These are phyloP conservation scores for Porites lobata DNA, from an alignment of 92 coral and sea anemone species.

Conservation along the genomic window DNA sequence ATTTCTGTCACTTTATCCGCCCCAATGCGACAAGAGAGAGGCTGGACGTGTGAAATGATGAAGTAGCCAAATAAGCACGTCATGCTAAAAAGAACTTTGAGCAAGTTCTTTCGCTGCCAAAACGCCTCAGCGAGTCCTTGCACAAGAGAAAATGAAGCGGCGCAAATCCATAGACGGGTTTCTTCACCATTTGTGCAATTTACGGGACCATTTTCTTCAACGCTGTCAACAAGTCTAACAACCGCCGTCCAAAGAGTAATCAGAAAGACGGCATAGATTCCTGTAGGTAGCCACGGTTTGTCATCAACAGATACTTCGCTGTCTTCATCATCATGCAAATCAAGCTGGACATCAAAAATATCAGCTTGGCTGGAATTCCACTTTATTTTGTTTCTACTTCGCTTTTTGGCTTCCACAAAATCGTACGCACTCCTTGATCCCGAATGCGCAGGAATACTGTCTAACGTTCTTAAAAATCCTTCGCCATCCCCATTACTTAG, in stretches of 20 bases:
- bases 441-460: slow-evolving; percentile 59
- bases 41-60: slow-evolving; percentile 78
- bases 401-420: slow-evolving; percentile 62
- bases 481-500: slow-evolving; percentile 48
- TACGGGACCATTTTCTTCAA: slow-evolving; percentile 82
- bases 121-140: slow-evolving; percentile 82
- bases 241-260: slow-evolving; percentile 89
- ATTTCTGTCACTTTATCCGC: slow-evolving; percentile 68
- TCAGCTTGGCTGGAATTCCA: slow-evolving; percentile 30
- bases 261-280: slow-evolving; percentile 76
- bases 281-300: slow-evolving; percentile 84
- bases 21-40: slow-evolving; percentile 86
- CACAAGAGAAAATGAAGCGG: slow-evolving; percentile 72
- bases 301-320: slow-evolving; percentile 40
- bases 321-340: slow-evolving; percentile 42
- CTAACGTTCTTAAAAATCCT: slow-evolving; percentile 54
- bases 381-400: neutral
- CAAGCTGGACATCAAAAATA: slow-evolving; percentile 52
- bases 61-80: slow-evolving; percentile 80
- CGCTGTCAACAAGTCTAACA: slow-evolving; percentile 76
- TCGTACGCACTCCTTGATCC: slow-evolving; percentile 80
- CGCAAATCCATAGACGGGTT: slow-evolving; percentile 87
- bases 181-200: slow-evolving; percentile 83
- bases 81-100: slow-evolving; percentile 82
- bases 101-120: slow-evolving; percentile 77